A percentile compares a stretch with the other conserved stretches of the same genome.
These are phyloP conservation scores for Drosophila subsilvestris DNA, from an alignment of 2,888 invertebrate genomes.

Conservation along the genomic window DNA sequence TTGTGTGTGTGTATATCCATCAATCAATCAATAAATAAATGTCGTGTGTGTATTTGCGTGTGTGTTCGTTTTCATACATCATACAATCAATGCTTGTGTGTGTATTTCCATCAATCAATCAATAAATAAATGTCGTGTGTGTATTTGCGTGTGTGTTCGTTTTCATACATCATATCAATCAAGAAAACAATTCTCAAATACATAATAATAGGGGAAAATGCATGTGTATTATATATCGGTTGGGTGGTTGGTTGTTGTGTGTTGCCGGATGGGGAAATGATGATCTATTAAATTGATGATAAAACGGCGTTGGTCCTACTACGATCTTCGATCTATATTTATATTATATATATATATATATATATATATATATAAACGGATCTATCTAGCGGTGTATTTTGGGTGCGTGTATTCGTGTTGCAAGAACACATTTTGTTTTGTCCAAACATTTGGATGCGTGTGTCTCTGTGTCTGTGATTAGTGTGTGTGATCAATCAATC, in stretches of 20 bases:
- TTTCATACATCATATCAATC: background rate
- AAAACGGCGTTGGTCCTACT: conserved; percentile 8
- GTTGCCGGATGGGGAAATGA: conserved; percentile 11
- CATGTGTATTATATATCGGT: background rate
- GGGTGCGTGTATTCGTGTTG: background rate
- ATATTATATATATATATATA: background rate
- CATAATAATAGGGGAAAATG: background rate
- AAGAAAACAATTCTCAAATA: background rate
- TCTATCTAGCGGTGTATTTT: background rate
- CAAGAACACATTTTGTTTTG: too few relatives aligned
- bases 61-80: too few relatives aligned
- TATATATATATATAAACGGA: background rate
- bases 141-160: too few relatives aligned
- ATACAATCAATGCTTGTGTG: too few relatives aligned
- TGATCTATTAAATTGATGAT: background rate
- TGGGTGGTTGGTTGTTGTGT: background rate
- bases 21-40: too few relatives aligned
- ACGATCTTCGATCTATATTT: conserved; percentile 2
- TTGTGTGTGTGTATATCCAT: too few relatives aligned
- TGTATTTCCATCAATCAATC: too few relatives aligned
- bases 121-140: too few relatives aligned
- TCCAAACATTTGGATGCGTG: background rate
- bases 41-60: too few relatives aligned
- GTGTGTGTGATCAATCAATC: background rate
- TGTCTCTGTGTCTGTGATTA: background rate